These are phyloP conservation scores for Eubasilissa regina DNA, from an alignment of 1,140 invertebrate species.

Conservation along the genomic window DNA sequence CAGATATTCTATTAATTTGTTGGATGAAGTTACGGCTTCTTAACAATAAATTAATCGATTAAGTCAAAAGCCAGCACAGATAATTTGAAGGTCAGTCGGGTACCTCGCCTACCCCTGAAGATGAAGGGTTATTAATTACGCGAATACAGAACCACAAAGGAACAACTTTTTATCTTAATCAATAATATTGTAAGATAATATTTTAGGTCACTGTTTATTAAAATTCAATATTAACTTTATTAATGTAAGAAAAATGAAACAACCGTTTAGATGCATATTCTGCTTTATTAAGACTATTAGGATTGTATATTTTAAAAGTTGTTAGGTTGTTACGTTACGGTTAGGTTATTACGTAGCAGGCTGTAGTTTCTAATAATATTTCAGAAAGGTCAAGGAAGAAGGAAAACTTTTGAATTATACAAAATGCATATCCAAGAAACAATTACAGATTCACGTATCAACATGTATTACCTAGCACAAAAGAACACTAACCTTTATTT, in stretches of 20 bases:
- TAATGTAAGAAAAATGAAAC: not conserved
- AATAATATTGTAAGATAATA: not conserved
- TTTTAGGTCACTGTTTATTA: not conserved
- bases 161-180: not conserved
- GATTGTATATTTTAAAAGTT: not conserved
- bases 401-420: not conserved
- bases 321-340: not conserved
- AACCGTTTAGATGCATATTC: not conserved
- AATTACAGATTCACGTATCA: not conserved
- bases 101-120: not conserved
- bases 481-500: not conserved
- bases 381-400: no score
- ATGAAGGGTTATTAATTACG: conserved; percentile 31
- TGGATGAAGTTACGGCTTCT: not conserved
- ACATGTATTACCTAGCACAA: not conserved
- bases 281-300: not conserved
- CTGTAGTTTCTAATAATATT: no score
- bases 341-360: not conserved
- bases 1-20: not conserved
- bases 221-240: not conserved
- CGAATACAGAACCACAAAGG: not conserved
- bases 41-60: not conserved
- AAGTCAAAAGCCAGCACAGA: not conserved
- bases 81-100: not conserved
- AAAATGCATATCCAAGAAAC: not conserved